Percentiles rank a stretch among this genome's conserved stretches.
phyloP scores from a whole-genome alignment of 2,888 invertebrate species.

The Caenorhabditis panamensis region DNA sequence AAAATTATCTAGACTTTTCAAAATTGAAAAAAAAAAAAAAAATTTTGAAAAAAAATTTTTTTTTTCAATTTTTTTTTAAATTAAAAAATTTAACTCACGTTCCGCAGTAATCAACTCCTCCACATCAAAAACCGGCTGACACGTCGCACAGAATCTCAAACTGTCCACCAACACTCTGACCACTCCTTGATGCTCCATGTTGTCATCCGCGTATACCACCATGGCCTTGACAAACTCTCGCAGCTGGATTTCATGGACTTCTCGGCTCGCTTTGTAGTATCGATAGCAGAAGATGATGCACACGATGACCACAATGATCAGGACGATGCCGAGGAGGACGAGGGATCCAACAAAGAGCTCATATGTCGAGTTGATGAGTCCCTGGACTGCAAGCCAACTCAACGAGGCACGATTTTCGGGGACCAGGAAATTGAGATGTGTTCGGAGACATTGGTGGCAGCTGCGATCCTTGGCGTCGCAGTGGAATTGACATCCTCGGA shows the following conservation, averaged over 20 bases:
- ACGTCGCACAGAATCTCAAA: constrained; percentile 61
- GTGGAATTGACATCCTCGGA: constrained; percentile 70
- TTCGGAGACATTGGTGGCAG: constrained; percentile 63
- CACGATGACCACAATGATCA: background rate
- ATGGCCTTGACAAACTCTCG: constrained; percentile 26
- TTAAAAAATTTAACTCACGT: too few relatives aligned
- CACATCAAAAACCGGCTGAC: constrained; percentile 32
- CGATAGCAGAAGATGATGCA: background rate
- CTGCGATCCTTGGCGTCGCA: constrained; percentile 50
- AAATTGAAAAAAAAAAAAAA: too few relatives aligned
- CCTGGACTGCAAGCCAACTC: constrained; percentile 40
- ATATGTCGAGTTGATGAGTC: constrained; percentile 24
- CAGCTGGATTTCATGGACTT: constrained; percentile 16
- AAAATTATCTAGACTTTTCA: too few relatives aligned
- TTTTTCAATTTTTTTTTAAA: too few relatives aligned
- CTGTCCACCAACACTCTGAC: constrained; percentile 63
- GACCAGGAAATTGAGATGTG: constrained; percentile 71
- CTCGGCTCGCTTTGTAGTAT: background rate
- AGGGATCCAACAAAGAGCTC: constrained; percentile 8
- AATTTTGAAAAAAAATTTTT: too few relatives aligned
- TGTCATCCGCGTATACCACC: constrained; percentile 77
- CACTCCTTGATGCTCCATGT: constrained; percentile 67
- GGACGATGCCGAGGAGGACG: background rate
- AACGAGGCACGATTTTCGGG: constrained; percentile 51
- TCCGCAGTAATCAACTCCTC: constrained; percentile 22